A percentile compares a stretch with the other conserved stretches of the same genome.
Evolutionary conservation across 2,888 invertebrate genomes (phyloP).

Genomic region (Nyleta sp.): DNA sequence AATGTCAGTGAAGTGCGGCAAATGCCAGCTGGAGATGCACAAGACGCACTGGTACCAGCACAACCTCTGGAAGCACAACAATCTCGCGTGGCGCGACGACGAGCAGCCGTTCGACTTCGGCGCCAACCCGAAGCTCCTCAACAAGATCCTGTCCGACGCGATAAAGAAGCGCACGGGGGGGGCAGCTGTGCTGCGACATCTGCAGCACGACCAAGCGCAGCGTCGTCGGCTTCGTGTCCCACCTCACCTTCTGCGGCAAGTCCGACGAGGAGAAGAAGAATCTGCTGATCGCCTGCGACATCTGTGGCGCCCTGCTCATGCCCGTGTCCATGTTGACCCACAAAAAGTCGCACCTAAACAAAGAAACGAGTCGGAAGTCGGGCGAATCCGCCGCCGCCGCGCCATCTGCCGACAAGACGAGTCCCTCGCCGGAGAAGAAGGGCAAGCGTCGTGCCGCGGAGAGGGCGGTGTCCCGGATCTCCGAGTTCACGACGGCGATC

Average conservation of each 20-base stretch:
- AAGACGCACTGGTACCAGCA: slow-evolving; percentile 83
- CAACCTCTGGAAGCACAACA: slow-evolving; percentile 84
- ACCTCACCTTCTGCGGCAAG: slow-evolving; percentile 85
- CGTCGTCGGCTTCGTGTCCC: slow-evolving; percentile 85
- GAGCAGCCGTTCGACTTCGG: slow-evolving; percentile 84
- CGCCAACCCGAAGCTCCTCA: slow-evolving; percentile 82
- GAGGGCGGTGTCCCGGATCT: slow-evolving; percentile 78
- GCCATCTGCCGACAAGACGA: no score
- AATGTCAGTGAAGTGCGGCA: slow-evolving; percentile 80
- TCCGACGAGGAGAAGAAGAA: slow-evolving; percentile 82
- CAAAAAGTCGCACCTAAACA: slow-evolving; percentile 83
- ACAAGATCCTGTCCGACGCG: slow-evolving; percentile 82
- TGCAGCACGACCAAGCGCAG: slow-evolving; percentile 83
- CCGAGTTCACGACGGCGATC: slow-evolving; percentile 73
- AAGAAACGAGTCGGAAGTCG: slow-evolving; percentile 39
- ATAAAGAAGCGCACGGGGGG: slow-evolving; percentile 81
- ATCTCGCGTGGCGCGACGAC: slow-evolving; percentile 85
- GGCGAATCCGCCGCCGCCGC: no score
- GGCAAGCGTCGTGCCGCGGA: slow-evolving; percentile 82
- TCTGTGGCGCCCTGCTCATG: slow-evolving; percentile 84
- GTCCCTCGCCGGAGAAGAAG: slow-evolving; percentile 37
- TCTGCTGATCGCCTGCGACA: slow-evolving; percentile 83
- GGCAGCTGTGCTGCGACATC: slow-evolving; percentile 83
- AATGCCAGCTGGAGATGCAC: slow-evolving; percentile 82
- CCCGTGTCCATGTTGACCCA: slow-evolving; percentile 86